phyloP scores from a whole-genome alignment of 2,113 vertebrate species.

The Dendrocopos noguchii region DNA sequence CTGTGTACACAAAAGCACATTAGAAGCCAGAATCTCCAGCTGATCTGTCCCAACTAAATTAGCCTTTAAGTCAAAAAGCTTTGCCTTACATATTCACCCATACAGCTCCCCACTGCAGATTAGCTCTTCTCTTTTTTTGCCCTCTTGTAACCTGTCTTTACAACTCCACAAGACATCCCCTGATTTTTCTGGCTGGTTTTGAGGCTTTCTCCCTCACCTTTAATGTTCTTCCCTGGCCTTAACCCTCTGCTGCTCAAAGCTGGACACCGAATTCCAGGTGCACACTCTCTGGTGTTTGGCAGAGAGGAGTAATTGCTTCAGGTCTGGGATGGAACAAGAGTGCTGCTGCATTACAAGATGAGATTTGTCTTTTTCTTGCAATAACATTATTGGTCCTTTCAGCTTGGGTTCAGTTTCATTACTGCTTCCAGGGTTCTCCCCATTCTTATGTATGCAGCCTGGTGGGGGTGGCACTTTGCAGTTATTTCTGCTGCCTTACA shows the following conservation, averaged over 20 bases:
- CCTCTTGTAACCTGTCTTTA: not conserved
- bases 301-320: not conserved
- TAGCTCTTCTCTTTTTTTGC: not conserved
- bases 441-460: not conserved
- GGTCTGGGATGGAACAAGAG: not conserved
- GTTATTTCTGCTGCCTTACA: not conserved
- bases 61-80: not conserved
- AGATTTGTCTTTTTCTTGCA: not conserved
- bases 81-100: not conserved
- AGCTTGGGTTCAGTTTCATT: not conserved
- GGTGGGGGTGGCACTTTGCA: not conserved
- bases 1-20: not conserved
- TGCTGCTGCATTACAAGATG: not conserved
- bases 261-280: not conserved
- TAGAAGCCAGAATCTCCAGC: not conserved
- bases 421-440: not conserved
- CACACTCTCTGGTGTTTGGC: not conserved
- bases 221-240: not conserved
- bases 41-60: not conserved
- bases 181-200: not conserved
- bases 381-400: not conserved
- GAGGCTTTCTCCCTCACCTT: not conserved
- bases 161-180: not conserved
- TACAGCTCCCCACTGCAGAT: not conserved
- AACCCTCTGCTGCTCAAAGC: not conserved